Evolutionary conservation across 37 sponge, comb jelly and placozoan species (phyloP).

Genomic region (Sycon ciliatum): DNA sequence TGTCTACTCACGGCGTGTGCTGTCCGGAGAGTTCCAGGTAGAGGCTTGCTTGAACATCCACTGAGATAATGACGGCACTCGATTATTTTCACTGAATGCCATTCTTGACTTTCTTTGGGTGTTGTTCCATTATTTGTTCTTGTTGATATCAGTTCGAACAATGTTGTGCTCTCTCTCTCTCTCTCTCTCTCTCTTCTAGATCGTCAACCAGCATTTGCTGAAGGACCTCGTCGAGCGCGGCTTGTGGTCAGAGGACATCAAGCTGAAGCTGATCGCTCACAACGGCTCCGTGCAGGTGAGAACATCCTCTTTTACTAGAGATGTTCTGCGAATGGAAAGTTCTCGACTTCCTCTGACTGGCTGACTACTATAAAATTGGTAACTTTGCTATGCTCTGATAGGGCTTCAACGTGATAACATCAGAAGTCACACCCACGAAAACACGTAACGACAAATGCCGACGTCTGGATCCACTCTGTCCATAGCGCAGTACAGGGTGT

Average conservation of each 20-base stretch:
- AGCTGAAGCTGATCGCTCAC: conserved; percentile 89
- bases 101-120: too few relatives aligned
- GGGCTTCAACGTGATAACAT: too few relatives aligned
- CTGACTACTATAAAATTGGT: too few relatives aligned
- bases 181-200: conserved; percentile 28
- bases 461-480: too few relatives aligned
- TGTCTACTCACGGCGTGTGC: conserved; percentile 82
- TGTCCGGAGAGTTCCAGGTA: conserved; percentile 82
- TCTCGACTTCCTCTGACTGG: too few relatives aligned
- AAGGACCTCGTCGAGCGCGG: conserved; percentile 80
- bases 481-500: too few relatives aligned
- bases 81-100: background rate
- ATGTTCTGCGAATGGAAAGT: too few relatives aligned
- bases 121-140: too few relatives aligned
- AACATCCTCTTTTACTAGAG: too few relatives aligned
- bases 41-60: background rate
- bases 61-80: background rate
- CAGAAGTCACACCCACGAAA: background rate
- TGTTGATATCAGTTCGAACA: too few relatives aligned
- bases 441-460: too few relatives aligned
- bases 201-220: conserved; percentile 90
- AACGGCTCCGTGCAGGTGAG: conserved; percentile 86
- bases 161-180: background rate
- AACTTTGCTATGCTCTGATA: too few relatives aligned
- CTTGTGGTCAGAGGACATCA: conserved; percentile 81